Conservation (phyloP, 1,140 invertebrate genomes). For the Diabrotica virgifera region DNA sequence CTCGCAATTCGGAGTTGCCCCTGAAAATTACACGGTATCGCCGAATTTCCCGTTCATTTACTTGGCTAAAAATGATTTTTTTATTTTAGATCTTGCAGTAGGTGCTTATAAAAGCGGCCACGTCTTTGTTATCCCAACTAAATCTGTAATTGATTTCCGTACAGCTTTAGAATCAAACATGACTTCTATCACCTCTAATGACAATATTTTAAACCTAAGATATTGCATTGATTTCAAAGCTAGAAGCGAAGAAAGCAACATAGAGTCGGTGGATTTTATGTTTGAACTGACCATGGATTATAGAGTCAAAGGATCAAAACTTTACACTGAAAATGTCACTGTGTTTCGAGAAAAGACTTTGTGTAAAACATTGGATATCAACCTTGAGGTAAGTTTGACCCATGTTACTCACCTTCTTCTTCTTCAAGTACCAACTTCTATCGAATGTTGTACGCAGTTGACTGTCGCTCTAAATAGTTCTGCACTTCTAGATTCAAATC, state of each 20-base stretch:
- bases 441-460: too few relatives aligned
- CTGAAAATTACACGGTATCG: too few relatives aligned
- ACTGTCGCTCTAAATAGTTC: too few relatives aligned
- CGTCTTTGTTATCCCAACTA: slow-evolving; percentile 55
- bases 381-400: not conserved
- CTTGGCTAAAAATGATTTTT: not conserved
- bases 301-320: slow-evolving; percentile 6
- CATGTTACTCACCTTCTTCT: too few relatives aligned
- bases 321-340: not conserved
- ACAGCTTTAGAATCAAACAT: slow-evolving; percentile 9
- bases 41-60: too few relatives aligned
- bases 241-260: slow-evolving; percentile 12
- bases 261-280: slow-evolving; percentile 4
- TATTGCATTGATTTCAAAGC: slow-evolving; percentile 23
- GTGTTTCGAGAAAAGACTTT: not conserved
- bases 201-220: slow-evolving; percentile 29
- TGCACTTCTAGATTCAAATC: too few relatives aligned
- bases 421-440: too few relatives aligned
- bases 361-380: not conserved
- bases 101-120: slow-evolving; percentile 59
- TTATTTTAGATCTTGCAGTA: slow-evolving; percentile 58
- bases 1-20: too few relatives aligned
- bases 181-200: slow-evolving; percentile 41
- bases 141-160: slow-evolving; percentile 55
- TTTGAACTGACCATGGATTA: slow-evolving; percentile 16